These are phyloP conservation scores for Upupa epops DNA, from an alignment of 2,113 vertebrate species.

Conservation along the genomic window DNA sequence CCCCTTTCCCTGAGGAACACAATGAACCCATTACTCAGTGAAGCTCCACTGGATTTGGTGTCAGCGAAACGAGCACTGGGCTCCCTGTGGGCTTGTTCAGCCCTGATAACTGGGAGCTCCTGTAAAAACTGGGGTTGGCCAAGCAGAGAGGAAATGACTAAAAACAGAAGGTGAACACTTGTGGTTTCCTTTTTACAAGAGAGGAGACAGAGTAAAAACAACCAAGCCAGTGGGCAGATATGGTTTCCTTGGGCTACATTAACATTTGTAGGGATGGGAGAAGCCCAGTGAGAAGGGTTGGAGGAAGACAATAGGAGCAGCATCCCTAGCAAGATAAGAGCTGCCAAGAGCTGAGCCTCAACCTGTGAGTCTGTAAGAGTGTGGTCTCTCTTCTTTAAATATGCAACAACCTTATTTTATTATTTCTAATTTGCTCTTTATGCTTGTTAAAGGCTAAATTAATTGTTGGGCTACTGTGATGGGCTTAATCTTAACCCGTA, in stretches of 20 bases:
- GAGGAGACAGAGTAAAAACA: background rate
- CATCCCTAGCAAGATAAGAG: background rate
- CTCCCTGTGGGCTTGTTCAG: background rate
- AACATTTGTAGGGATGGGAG: fast-evolving
- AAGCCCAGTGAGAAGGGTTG: fast-evolving
- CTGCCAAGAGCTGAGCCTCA: background rate
- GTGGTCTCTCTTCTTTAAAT: background rate
- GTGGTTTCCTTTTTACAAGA: constrained; percentile 35
- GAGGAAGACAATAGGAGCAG: background rate
- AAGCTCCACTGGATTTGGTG: background rate
- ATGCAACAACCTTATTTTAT: fast-evolving
- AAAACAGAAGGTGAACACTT: constrained; percentile 61
- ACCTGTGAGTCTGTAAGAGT: background rate
- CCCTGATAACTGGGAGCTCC: background rate
- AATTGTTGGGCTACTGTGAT: background rate
- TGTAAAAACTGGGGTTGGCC: background rate
- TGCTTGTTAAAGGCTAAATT: background rate
- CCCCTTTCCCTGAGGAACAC: background rate
- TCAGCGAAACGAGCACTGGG: background rate
- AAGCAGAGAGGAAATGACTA: constrained; percentile 54
- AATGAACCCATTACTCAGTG: background rate
- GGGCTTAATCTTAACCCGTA: background rate
- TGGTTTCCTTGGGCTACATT: background rate
- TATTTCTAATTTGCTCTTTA: background rate
- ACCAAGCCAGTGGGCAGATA: background rate